phyloP scores from a whole-genome alignment of 2,888 invertebrate species.

The Callyntrura sp. region DNA sequence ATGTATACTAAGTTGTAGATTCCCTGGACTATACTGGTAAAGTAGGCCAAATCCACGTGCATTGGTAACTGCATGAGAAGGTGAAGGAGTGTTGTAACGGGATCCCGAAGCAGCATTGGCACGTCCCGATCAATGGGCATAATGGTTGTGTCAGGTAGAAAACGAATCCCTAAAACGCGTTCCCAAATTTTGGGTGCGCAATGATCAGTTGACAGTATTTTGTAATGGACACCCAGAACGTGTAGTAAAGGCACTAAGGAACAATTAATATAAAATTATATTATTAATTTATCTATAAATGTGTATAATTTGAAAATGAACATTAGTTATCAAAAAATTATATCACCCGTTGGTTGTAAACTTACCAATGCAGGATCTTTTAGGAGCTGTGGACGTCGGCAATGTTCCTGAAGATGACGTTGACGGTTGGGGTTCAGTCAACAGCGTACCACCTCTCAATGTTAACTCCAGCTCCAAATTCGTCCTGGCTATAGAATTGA shows the following conservation, averaged over 20 bases:
- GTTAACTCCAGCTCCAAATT: conserved; percentile 97
- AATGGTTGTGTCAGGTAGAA: conserved; percentile 84
- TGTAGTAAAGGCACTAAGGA: conserved; percentile 93
- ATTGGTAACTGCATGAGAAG: conserved; percentile 94
- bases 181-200: conserved; percentile 84
- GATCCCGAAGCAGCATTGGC: conserved; percentile 95
- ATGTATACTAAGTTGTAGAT: conserved; percentile 96
- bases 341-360: too few species aligned
- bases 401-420: conserved; percentile 85
- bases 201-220: conserved; percentile 82
- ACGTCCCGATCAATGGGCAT: conserved; percentile 88
- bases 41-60: conserved; percentile 95
- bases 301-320: too few species aligned
- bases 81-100: conserved; percentile 94
- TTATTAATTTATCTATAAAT: background rate
- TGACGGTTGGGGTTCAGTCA: conserved; percentile 85
- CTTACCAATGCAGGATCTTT: conserved; percentile 92
- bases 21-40: conserved; percentile 94
- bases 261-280: conserved; percentile 58
- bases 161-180: conserved; percentile 83
- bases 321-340: background rate
- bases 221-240: conserved; percentile 92
- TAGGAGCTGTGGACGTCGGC: conserved; percentile 86
- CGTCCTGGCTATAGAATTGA: conserved; percentile 94
- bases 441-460: conserved; percentile 93